Evolutionary conservation across 2,888 invertebrate species (phyloP).

Genomic region (Muscina levida): DNA sequence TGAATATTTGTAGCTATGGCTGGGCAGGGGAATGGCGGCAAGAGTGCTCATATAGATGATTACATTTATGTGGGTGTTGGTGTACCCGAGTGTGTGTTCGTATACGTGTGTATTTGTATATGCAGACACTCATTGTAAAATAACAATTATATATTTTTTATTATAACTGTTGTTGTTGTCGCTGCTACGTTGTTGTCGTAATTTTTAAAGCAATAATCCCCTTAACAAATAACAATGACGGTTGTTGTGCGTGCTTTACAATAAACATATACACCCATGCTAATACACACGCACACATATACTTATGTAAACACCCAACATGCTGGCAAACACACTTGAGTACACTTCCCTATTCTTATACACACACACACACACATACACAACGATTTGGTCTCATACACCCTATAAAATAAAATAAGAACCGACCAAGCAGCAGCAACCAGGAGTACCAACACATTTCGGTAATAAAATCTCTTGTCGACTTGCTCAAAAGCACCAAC

Average conservation of each 20-base stretch:
- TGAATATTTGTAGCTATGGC: background rate
- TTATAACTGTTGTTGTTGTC: constrained; percentile 18
- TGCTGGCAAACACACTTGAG: background rate
- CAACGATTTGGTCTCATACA: constrained; percentile 1
- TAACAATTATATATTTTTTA: constrained; percentile 58
- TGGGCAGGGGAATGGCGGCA: background rate
- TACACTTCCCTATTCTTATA: background rate
- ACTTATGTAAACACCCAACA: no score
- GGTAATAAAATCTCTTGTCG: constrained; percentile 53
- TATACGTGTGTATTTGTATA: constrained; percentile 26
- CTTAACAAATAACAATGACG: constrained; percentile 51
- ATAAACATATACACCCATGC: constrained; percentile 27
- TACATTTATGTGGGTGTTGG: background rate
- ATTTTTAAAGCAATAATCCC: constrained; percentile 56
- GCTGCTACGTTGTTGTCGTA: constrained; percentile 44
- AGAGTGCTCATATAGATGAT: background rate
- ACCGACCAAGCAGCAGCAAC: background rate
- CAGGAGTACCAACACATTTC: constrained; percentile 44
- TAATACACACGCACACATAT: background rate
- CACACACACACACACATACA: background rate
- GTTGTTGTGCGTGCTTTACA: constrained; percentile 40
- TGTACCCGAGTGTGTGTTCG: background rate
- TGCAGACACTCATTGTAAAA: constrained; percentile 55
- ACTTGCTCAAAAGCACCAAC: constrained; percentile 24
- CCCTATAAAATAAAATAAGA: constrained; percentile 4